A percentile compares a stretch with the other conserved stretches of the same genome.
Conservation (phyloP, 2,113 vertebrate species). For the Potamarius usumacintae region DNA sequence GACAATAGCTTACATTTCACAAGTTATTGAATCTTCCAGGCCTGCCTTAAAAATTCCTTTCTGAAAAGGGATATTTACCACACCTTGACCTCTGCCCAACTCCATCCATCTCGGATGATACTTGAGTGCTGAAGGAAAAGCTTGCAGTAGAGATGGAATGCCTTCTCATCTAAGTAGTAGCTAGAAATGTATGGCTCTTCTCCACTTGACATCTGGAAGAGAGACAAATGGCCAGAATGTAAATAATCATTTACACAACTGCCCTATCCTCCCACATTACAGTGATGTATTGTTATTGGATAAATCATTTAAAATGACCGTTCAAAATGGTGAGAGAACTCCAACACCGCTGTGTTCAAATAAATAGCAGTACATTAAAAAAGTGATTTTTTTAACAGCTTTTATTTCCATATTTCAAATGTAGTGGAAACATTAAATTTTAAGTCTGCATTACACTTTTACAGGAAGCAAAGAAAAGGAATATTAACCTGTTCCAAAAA, state of each 20-base stretch:
- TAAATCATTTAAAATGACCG: background rate
- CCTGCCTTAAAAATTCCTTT: conserved; percentile 25
- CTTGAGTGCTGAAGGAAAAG: conserved; percentile 4
- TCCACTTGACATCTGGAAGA: conserved; percentile 23
- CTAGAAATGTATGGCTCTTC: background rate
- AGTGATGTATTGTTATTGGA: background rate
- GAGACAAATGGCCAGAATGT: background rate
- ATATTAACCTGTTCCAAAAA: too few relatives aligned
- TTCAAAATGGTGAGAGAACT: background rate
- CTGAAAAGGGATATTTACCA: background rate
- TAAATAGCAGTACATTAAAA: too few relatives aligned
- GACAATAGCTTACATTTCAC: background rate
- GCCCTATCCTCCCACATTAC: background rate
- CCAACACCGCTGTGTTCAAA: too few relatives aligned
- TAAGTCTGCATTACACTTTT: too few relatives aligned
- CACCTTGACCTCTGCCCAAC: conserved; percentile 21
- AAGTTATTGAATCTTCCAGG: background rate
- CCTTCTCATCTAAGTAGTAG: conserved; percentile 9
- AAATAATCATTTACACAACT: background rate
- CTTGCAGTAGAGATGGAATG: conserved; percentile 7
- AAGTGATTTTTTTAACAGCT: too few relatives aligned
- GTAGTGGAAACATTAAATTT: too few relatives aligned
- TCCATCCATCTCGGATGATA: conserved; percentile 17
- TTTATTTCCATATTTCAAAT: too few relatives aligned
- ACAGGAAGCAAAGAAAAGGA: too few relatives aligned